phyloP scores from a whole-genome alignment of 2,797 vertebrate species.

The Takifugu ocellatus region DNA sequence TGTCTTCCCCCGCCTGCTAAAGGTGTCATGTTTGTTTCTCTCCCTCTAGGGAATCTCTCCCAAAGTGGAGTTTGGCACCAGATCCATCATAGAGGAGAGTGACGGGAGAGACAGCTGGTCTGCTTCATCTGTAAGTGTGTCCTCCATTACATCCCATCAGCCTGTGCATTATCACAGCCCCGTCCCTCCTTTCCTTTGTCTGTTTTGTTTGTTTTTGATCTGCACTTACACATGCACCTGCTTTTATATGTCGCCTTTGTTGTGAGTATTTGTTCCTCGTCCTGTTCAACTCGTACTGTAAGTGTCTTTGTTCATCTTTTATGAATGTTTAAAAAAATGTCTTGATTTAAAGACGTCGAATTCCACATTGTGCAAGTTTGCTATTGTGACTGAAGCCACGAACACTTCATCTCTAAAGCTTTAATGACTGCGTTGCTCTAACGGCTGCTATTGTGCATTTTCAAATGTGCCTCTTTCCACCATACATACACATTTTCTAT shows the following conservation, averaged over 20 bases:
- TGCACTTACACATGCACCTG: background rate
- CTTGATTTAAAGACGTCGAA: constrained; percentile 16
- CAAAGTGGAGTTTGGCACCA: constrained; percentile 89
- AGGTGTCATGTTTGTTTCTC: constrained; percentile 57
- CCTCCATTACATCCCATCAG: constrained; percentile 18
- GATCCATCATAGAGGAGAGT: constrained; percentile 87
- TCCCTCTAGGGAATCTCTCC: constrained; percentile 88
- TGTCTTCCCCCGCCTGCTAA: constrained; percentile 74
- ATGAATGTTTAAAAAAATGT: constrained; percentile 13
- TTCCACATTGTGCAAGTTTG: constrained; percentile 7
- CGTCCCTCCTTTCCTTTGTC: constrained; percentile 1
- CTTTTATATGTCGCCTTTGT: background rate
- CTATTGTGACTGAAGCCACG: constrained; percentile 22
- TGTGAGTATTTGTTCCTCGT: background rate
- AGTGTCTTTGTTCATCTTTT: constrained; percentile 12
- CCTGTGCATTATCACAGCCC: background rate
- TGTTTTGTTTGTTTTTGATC: constrained; percentile 19
- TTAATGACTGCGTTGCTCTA: constrained; percentile 27
- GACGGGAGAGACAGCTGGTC: constrained; percentile 53
- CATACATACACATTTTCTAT: constrained; percentile 55
- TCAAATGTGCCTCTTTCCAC: constrained; percentile 49
- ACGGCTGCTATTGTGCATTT: constrained; percentile 59
- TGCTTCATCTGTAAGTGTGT: constrained; percentile 55
- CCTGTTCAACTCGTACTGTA: too few species aligned
- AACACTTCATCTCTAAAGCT: constrained; percentile 41